Evolutionary conservation across 2,888 invertebrate species (phyloP).

Genomic region (Heteropelma amictum): DNA sequence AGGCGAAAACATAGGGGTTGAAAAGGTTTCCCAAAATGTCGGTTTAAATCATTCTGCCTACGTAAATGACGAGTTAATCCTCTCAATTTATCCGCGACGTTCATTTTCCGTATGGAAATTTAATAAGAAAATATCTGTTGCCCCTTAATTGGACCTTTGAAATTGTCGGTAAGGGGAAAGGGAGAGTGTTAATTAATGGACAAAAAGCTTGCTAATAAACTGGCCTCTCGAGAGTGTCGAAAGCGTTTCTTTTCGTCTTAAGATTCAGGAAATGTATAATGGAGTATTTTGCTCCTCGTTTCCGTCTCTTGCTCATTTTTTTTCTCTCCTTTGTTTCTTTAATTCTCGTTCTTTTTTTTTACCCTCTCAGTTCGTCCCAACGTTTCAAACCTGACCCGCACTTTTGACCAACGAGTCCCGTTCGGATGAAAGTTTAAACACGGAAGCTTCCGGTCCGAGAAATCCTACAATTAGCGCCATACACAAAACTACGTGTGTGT

Average conservation of each 20-base stretch:
- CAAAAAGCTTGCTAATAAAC: conserved; percentile 48
- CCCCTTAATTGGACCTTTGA: too few species aligned
- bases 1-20: too few species aligned
- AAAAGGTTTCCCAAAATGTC: neutral
- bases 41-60: too few species aligned
- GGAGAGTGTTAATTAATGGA: conserved; percentile 53
- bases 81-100: too few species aligned
- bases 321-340: neutral
- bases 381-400: conserved; percentile 45
- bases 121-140: too few species aligned
- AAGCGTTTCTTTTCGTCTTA: too few species aligned
- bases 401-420: conserved; percentile 14
- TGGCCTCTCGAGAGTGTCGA: too few species aligned
- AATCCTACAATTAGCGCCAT: conserved; percentile 5
- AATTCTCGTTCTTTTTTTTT: conserved; percentile 8
- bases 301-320: neutral
- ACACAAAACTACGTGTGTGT: neutral
- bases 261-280: too few species aligned
- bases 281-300: too few species aligned
- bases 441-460: conserved; percentile 11
- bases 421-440: conserved; percentile 41
- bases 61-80: too few species aligned
- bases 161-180: too few species aligned
- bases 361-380: neutral
- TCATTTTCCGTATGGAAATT: too few species aligned